Percentiles rank a stretch among this genome's conserved stretches.
These are phyloP conservation scores for Drosophila orena DNA, from an alignment of 1,140 invertebrate genomes.

Conservation along the genomic window DNA sequence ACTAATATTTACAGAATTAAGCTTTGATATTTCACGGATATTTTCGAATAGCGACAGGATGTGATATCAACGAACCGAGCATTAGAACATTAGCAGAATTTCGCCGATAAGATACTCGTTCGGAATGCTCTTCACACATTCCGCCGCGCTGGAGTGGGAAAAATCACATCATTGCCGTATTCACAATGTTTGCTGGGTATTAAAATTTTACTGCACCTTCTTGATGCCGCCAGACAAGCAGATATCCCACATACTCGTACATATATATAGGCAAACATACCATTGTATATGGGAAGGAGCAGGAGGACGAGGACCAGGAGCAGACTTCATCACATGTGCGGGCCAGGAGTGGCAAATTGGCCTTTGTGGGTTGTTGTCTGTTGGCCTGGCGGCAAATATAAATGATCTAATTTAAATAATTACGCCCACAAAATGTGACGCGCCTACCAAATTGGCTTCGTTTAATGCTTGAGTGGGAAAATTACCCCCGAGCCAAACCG, in stretches of 20 bases:
- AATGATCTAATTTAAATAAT: slow-evolving; percentile 80
- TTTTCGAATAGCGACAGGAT: background rate
- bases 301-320: slow-evolving; percentile 18
- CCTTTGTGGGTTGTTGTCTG: slow-evolving; percentile 57
- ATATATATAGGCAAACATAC: background rate
- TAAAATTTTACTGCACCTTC: slow-evolving; percentile 73
- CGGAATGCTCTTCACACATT: slow-evolving; percentile 60
- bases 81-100: background rate
- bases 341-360: slow-evolving; percentile 60
- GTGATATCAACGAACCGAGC: slow-evolving; percentile 3
- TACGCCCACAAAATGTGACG: slow-evolving; percentile 68
- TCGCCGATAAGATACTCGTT: slow-evolving; percentile 68
- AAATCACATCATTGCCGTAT: slow-evolving; percentile 53
- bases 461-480: slow-evolving; percentile 66
- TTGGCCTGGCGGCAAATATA: slow-evolving; percentile 69
- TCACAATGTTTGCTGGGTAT: slow-evolving; percentile 52
- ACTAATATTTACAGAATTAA: background rate
- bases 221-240: slow-evolving; percentile 31
- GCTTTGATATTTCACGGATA: background rate
- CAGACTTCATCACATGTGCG: slow-evolving; percentile 62
- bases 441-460: slow-evolving; percentile 60
- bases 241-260: background rate
- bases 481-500: slow-evolving; percentile 45
- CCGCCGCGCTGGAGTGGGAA: slow-evolving; percentile 13
- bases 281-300: slow-evolving; percentile 8